Evolutionary conservation across 1,140 invertebrate genomes (phyloP), one percentile per base, ranked within the genome.

Genomic region (Eubasilissa regina): DNA sequence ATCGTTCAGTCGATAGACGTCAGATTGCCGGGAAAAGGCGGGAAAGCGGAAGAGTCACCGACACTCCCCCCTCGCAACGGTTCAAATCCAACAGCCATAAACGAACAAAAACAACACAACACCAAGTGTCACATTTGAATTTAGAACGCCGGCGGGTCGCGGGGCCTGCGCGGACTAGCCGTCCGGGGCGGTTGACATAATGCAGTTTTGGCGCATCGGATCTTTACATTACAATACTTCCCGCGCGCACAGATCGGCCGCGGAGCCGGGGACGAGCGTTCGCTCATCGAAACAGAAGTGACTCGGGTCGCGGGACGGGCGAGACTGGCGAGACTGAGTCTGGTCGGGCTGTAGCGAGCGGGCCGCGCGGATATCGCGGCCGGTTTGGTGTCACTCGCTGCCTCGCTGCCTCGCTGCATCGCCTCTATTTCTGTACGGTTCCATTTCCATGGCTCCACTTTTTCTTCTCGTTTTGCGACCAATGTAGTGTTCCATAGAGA

Each of bases 71-170:
- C 7, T 17, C 3, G 55, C 17, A 56, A n/a, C n/a, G n/a, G n/a
- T n/a, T n/a, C n/a, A 56, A 19, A 56, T 58, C 17, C 55, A 58
- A 35, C 25, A 35, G 25, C 55, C 55, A 15, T 8, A 58, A 15
- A 35, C 25, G 6, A 60, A 19, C 56, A 8, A 17, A n/a, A 70
- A 47, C 44, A 70, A 47, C 66, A 70, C 66, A 70, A 70, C 66
- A 70, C 66, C 44, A 43, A 73, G n/a, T 55, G 70, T 73, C 70
- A 73, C 70, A 53, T 73, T 55, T 55, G 70, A 73, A 73, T 35
- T 53, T 55, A 13, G 70, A 73, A 53, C 66, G 13, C n/a, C 43
- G n/a, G n/a, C n/a, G n/a, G n/a, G n/a, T 25, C 68, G 15, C 45
- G 68, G n/a, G 12, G 58, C 9, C 19, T 13, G 60, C 19, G 60